Conservation (phyloP, 1,140 invertebrate genomes). For the Sinella curviseta region DNA sequence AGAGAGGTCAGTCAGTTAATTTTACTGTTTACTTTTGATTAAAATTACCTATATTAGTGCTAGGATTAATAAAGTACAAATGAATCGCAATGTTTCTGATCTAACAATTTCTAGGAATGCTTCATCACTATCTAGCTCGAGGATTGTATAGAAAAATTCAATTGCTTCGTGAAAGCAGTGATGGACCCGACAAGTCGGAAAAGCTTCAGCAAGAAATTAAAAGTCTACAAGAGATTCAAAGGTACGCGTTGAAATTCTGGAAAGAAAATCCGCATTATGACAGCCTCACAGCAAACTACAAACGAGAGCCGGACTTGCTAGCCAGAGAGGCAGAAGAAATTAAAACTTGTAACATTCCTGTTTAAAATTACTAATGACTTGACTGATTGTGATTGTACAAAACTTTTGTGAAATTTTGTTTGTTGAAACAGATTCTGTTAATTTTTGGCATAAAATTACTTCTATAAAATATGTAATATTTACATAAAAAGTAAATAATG, state of each 20-base stretch:
- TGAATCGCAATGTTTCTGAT: neutral
- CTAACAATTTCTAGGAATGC: constrained; percentile 27
- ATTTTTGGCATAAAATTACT: too few relatives aligned
- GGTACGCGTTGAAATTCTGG: constrained; percentile 30
- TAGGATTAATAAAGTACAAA: too few relatives aligned
- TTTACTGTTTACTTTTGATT: too few relatives aligned
- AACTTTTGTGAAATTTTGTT: too few relatives aligned
- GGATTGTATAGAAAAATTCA: constrained; percentile 12
- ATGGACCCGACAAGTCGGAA: constrained; percentile 2
- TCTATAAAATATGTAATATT: too few relatives aligned
- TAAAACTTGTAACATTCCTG: too few relatives aligned
- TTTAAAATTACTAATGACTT: too few relatives aligned
- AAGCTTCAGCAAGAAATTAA: constrained; percentile 1
- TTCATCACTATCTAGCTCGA: constrained; percentile 36
- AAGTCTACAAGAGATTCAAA: constrained; percentile 30
- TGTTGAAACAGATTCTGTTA: too few relatives aligned
- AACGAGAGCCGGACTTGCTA: constrained; percentile 7
- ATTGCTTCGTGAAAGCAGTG: neutral
- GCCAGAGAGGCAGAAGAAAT: too few relatives aligned
- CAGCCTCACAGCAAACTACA: constrained; percentile 25
- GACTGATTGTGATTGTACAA: too few relatives aligned
- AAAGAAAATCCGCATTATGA: constrained; percentile 34
- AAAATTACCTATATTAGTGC: neutral
- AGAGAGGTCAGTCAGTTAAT: constrained; percentile 29
- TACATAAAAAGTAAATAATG: too few relatives aligned